Conservation (phyloP, 2,797 vertebrate genomes). For the Huso huso region DNA sequence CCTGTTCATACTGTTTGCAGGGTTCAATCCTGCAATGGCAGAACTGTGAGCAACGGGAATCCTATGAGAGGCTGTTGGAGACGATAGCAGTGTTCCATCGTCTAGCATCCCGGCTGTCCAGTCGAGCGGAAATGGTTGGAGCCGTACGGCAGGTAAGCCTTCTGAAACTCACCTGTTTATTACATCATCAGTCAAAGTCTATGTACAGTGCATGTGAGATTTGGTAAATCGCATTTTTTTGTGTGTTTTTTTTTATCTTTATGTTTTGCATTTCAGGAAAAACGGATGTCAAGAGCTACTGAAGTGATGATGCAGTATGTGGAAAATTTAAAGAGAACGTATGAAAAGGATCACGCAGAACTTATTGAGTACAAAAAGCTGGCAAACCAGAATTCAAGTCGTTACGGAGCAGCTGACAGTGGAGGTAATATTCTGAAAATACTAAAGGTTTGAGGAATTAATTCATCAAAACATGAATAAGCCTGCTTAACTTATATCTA, state of each 20-base stretch:
- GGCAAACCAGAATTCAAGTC: constrained; percentile 93
- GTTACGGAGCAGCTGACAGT: constrained; percentile 75
- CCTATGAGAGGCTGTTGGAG: constrained; percentile 83
- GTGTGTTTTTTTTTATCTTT: too few species aligned
- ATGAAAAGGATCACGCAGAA: constrained; percentile 95
- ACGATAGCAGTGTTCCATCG: constrained; percentile 78
- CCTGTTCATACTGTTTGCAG: constrained; percentile 44
- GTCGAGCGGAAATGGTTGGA: constrained; percentile 88
- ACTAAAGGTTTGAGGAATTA: too few species aligned
- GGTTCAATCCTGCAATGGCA: constrained; percentile 80
- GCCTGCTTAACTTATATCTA: too few species aligned
- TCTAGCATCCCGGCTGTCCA: constrained; percentile 82
- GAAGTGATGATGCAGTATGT: constrained; percentile 99
- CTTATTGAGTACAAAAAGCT: constrained; percentile 95
- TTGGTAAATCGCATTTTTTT: too few species aligned
- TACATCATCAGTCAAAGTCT: too few species aligned
- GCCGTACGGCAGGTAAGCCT: constrained; percentile 82
- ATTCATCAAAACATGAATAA: too few species aligned
- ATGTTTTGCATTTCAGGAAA: constrained; percentile 65
- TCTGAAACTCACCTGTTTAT: too few species aligned
- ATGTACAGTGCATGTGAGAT: too few species aligned
- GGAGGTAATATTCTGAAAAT: constrained; percentile 40
- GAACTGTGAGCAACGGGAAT: constrained; percentile 84
- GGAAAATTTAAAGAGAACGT: constrained; percentile 93
- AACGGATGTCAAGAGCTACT: constrained; percentile 93